These are phyloP conservation scores for Macrobrachium nipponense DNA, from an alignment of 1,140 invertebrate genomes.

Conservation along the genomic window DNA sequence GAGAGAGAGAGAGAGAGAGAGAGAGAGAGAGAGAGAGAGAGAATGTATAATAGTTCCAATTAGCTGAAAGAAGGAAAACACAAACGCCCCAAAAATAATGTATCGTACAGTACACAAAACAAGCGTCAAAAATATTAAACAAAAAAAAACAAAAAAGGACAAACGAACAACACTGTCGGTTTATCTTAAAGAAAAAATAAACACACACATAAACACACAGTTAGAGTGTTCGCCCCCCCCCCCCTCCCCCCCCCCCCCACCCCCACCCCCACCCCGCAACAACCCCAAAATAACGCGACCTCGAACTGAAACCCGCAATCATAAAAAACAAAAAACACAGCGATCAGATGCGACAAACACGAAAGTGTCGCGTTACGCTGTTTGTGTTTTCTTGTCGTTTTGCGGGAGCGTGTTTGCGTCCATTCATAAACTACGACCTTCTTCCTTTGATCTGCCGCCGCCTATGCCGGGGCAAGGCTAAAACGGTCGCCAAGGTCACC, in stretches of 20 bases:
- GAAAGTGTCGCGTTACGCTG: neutral
- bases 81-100: neutral
- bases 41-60: neutral
- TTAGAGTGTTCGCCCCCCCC: no score
- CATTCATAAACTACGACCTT: neutral
- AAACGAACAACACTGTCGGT: neutral
- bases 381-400: neutral
- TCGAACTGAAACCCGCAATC: neutral
- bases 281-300: neutral
- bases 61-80: neutral
- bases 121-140: neutral
- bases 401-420: neutral
- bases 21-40: constrained; percentile 26
- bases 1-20: constrained; percentile 28
- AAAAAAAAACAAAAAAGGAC: neutral
- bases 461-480: no score
- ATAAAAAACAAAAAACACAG: neutral
- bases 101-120: neutral
- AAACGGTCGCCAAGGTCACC: no score
- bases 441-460: neutral
- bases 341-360: neutral
- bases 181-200: neutral
- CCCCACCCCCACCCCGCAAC: neutral
- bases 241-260: neutral
- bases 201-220: neutral